These are phyloP conservation scores for Melipona bicolor DNA, from an alignment of 2,888 invertebrate genomes.

Conservation along the genomic window DNA sequence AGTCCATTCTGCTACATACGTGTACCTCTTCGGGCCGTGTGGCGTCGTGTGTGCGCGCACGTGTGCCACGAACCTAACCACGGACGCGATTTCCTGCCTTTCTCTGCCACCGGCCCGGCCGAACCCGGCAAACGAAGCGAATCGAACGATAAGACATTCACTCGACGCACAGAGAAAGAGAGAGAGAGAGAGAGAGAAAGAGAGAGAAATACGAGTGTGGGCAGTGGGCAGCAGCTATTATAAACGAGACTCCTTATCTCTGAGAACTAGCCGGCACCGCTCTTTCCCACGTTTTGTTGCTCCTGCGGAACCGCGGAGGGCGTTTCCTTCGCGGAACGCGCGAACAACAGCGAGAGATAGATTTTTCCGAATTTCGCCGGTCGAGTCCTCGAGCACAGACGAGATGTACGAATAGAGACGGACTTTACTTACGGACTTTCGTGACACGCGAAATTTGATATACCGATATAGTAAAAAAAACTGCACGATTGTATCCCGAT, in stretches of 20 bases:
- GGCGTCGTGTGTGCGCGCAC: constrained; percentile 34
- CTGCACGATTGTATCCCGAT: too few species aligned
- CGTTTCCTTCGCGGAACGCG: constrained; percentile 35
- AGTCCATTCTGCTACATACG: constrained; percentile 44
- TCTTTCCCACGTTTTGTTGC: constrained; percentile 80
- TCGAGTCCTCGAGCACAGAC: too few species aligned
- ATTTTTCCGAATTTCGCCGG: constrained; percentile 61
- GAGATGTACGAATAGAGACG: too few species aligned
- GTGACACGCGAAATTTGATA: too few species aligned
- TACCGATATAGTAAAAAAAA: too few species aligned
- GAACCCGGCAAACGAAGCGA: constrained; percentile 74
- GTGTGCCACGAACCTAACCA: constrained; percentile 53
- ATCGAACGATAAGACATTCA: constrained; percentile 79
- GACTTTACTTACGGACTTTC: too few species aligned
- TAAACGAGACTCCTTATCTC: constrained; percentile 79
- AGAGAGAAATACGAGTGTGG: constrained; percentile 60
- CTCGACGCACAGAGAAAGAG: constrained; percentile 59
- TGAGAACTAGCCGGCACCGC: constrained; percentile 75
- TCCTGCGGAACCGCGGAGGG: constrained; percentile 56
- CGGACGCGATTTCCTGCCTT: constrained; percentile 80
- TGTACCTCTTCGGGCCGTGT: constrained; percentile 17
- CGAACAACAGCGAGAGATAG: constrained; percentile 60
- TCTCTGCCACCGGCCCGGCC: constrained; percentile 73
- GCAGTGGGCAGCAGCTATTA: constrained; percentile 76
- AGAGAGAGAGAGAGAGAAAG: constrained; percentile 1